phyloP scores from a whole-genome alignment of 2,113 vertebrate genomes.

The Azemiops feae region DNA sequence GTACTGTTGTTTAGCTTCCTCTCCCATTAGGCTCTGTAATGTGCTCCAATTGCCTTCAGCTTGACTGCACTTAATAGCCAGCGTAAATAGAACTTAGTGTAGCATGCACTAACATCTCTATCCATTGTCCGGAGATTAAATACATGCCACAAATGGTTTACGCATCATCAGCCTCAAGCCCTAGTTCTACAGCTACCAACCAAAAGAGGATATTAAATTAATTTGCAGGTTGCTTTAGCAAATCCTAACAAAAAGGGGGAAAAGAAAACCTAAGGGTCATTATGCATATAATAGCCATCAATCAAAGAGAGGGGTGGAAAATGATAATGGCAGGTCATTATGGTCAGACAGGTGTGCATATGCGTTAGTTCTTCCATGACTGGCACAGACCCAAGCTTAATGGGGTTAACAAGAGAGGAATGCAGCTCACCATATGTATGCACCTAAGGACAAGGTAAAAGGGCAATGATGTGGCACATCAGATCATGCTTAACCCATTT shows the following conservation, averaged over 20 bases:
- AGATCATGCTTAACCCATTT: conserved; percentile 42
- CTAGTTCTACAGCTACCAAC: conserved; percentile 80
- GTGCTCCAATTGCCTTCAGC: conserved; percentile 84
- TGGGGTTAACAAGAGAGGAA: conserved; percentile 58
- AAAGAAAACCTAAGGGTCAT: conserved; percentile 56
- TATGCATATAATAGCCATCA: conserved; percentile 72
- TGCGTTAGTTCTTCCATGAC: conserved; percentile 58
- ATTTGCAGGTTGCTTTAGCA: conserved; percentile 87
- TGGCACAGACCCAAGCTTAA: conserved; percentile 55
- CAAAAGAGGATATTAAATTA: conserved; percentile 87
- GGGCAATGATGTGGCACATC: conserved; percentile 49
- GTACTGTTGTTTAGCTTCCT: conserved; percentile 84
- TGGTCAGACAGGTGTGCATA: conserved; percentile 64
- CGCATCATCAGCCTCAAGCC: conserved; percentile 83
- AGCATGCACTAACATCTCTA: conserved; percentile 88
- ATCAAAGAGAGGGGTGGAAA: conserved; percentile 65
- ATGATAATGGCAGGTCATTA: conserved; percentile 65
- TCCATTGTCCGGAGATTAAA: conserved; percentile 89
- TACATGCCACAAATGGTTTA: conserved; percentile 87
- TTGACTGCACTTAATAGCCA: conserved; percentile 87
- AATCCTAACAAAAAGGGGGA: conserved; percentile 74
- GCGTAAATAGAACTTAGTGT: conserved; percentile 90
- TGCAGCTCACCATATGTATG: conserved; percentile 44
- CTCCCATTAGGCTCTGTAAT: conserved; percentile 86
- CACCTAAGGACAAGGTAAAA: conserved; percentile 46